phyloP scores from a whole-genome alignment of 2,888 invertebrate species.

The Ochropleura leucogaster region DNA sequence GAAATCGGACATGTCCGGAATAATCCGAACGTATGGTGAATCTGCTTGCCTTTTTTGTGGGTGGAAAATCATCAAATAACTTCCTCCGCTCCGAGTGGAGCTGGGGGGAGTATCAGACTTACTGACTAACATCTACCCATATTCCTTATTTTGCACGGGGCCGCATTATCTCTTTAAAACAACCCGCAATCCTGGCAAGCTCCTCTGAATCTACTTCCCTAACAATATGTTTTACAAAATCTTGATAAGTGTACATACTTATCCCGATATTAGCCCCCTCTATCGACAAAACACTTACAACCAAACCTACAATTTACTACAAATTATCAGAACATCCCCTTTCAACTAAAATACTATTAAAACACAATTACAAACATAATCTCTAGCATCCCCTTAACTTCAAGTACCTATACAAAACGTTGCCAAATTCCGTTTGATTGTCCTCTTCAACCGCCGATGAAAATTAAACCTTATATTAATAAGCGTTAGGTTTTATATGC shows the following conservation, averaged over 20 bases:
- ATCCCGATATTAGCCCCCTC: not conserved
- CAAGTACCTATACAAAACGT: conserved; percentile 82
- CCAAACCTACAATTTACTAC: conserved; percentile 50
- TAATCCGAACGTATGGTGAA: not conserved
- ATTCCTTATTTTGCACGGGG: too few relatives aligned
- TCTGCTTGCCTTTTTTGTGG: not conserved
- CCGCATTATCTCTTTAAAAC: too few relatives aligned
- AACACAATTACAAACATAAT: conserved; percentile 86
- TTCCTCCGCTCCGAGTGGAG: too few relatives aligned
- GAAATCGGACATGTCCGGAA: not conserved
- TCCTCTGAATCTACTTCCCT: not conserved
- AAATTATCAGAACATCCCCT: conserved; percentile 65
- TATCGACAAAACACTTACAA: conserved; percentile 7
- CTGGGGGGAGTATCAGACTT: too few relatives aligned
- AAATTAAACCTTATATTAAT: conserved; percentile 66
- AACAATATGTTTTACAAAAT: not conserved
- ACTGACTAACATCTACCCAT: too few relatives aligned
- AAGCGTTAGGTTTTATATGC: conserved; percentile 55
- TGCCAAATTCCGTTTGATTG: conserved; percentile 59
- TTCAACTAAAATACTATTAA: conserved; percentile 80
- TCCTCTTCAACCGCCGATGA: conserved; percentile 21
- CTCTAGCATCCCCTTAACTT: conserved; percentile 83
- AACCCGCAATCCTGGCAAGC: too few relatives aligned
- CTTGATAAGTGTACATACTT: not conserved
- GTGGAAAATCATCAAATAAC: too few relatives aligned